A percentile compares a stretch with the other conserved stretches of the same genome.
Conservation (phyloP, 2,888 invertebrate species). For the Tolmerus cingulatus region DNA sequence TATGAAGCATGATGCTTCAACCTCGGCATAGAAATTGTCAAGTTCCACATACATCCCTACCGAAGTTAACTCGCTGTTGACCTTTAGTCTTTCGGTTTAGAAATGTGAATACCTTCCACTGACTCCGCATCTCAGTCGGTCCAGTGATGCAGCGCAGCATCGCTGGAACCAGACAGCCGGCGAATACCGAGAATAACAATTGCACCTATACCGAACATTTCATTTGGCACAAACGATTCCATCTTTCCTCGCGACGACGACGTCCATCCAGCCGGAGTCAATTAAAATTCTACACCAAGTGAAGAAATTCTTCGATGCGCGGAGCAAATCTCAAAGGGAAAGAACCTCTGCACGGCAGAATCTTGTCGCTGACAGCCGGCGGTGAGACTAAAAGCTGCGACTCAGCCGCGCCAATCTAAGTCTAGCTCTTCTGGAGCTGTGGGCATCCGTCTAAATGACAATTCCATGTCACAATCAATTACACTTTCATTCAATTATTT, state of each 20-base stretch:
- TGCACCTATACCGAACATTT: slow-evolving; percentile 8
- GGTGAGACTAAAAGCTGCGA: background rate
- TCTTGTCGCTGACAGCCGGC: background rate
- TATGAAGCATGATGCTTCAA: background rate
- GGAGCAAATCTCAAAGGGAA: slow-evolving; percentile 3
- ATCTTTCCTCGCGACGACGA: slow-evolving; percentile 6
- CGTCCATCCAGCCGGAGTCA: slow-evolving; percentile 40
- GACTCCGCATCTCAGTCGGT: background rate
- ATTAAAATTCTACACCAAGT: slow-evolving; percentile 47
- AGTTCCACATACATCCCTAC: slow-evolving; percentile 2
- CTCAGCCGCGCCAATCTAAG: background rate
- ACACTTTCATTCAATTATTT: slow-evolving; percentile 48
- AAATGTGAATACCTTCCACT: slow-evolving; percentile 9
- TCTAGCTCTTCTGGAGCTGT: background rate
- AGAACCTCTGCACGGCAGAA: background rate
- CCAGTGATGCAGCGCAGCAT: background rate
- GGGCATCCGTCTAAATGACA: slow-evolving; percentile 45
- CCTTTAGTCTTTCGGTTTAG: slow-evolving; percentile 22
- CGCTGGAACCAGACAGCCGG: background rate
- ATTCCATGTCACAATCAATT: slow-evolving; percentile 47
- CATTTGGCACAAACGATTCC: slow-evolving; percentile 40
- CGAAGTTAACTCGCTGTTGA: slow-evolving; percentile 7
- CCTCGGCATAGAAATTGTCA: background rate
- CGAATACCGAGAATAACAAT: slow-evolving; percentile 14
- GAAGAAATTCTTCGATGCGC: slow-evolving; percentile 31